Base-by-base conservation (phyloP, 2,113 vertebrate genomes). In the Cettia cetti region DNA sequence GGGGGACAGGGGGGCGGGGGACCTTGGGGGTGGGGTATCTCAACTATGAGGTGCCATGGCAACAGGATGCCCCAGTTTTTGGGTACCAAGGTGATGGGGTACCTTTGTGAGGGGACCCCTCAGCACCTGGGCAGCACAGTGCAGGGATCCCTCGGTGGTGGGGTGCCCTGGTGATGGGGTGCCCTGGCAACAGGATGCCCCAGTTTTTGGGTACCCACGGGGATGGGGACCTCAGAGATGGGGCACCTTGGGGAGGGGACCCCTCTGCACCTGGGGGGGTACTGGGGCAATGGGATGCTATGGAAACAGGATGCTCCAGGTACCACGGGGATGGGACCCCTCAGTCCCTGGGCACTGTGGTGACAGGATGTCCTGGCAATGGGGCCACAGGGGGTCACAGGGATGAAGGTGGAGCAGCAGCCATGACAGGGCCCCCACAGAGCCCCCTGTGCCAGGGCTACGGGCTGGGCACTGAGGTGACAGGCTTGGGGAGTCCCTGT, bases 51-150 rank as follows among this genome's bases (percentile, higher is more conserved):
- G n/a, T n/a, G n/a, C n/a, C n/a, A n/a, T 3, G 9, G 59, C 2
- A 7, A n/a, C 2, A 7, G 72, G 35, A 53, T 44, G 35, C 2
- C 11, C 4, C 0, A 9, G 37, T 10, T 5, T 1, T 31, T 13
- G 49, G 68, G n/a, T 28, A 49, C 24, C 49, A 26, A 0, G 12
- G 63, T 3, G 33, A 68, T 35, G 44, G 24, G 65, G 45, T 11
- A 4, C 2, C 7, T 56, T 30, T 0, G 14, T 16, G 19, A 52
- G 15, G 37, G 68, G 27, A 16, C 14, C 49, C 68, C 35, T 7
- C 68, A 53, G 15, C 11, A 39, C 20, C 13, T 5, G 64, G 42
- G 64, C 9, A 26, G 42, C 44, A 8, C 22, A 27, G 7, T 27
- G 13, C 3, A 3, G 39, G 53, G 39, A 4, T 26, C 37, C 35